phyloP scores from a whole-genome alignment of 2,113 vertebrate genomes.

The Corythaeola cristata region DNA sequence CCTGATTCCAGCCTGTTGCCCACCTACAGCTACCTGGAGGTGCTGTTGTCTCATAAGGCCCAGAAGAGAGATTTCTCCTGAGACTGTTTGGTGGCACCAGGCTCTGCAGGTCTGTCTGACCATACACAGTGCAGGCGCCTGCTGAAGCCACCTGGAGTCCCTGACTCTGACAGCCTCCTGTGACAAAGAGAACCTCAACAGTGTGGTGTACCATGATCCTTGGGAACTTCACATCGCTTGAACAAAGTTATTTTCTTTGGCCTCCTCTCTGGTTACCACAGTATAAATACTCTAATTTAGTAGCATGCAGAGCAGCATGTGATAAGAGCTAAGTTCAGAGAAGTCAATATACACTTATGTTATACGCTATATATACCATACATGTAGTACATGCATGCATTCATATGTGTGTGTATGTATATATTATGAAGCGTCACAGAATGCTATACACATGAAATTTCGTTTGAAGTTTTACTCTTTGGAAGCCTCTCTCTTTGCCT shows the following conservation, averaged over 20 bases:
- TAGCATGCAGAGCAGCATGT: neutral
- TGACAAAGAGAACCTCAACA: neutral
- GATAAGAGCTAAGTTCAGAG: neutral
- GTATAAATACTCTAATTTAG: neutral
- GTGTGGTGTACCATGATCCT: neutral
- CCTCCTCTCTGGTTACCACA: neutral
- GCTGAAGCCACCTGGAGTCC: neutral
- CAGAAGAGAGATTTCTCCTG: neutral
- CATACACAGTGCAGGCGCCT: rapidly evolving
- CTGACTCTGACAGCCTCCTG: neutral
- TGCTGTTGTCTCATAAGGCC: neutral
- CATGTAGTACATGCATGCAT: neutral
- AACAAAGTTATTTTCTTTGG: neutral
- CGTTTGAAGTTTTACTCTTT: neutral
- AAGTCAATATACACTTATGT: neutral
- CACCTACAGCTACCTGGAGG: neutral
- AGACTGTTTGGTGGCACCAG: neutral
- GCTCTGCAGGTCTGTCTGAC: neutral
- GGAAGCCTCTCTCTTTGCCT: neutral
- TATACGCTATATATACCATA: neutral
- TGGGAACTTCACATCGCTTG: neutral
- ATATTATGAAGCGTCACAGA: neutral
- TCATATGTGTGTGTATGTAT: neutral
- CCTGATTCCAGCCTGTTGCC: neutral
- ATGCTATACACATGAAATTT: neutral